These are phyloP conservation scores for Drosophila pachea DNA, from an alignment of 1,140 invertebrate genomes.

Conservation along the genomic window DNA sequence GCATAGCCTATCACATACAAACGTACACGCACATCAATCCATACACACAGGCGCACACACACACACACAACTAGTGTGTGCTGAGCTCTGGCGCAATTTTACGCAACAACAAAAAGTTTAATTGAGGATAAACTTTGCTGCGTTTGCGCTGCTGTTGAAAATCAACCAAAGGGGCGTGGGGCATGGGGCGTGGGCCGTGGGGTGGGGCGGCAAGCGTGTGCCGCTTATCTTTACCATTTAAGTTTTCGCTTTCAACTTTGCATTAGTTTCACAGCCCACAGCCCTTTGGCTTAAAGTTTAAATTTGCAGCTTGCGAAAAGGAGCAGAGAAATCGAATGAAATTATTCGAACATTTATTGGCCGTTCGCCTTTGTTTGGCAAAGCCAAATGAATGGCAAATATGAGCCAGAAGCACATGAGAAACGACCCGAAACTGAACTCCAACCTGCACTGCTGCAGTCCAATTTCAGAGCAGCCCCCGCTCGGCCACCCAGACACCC, in stretches of 20 bases:
- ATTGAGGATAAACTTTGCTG: conserved; percentile 75
- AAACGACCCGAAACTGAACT: conserved; percentile 41
- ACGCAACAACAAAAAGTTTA: conserved; percentile 75
- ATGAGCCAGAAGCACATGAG: conserved; percentile 49
- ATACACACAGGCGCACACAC: conserved; percentile 3
- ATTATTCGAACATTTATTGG: conserved; percentile 62
- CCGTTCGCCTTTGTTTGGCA: conserved; percentile 53
- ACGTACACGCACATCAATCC: conserved; percentile 9
- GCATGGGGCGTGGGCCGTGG: too few species aligned
- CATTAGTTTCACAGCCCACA: conserved; percentile 22
- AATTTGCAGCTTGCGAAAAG: conserved; percentile 14
- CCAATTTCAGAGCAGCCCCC: conserved; percentile 3
- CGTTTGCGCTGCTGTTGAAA: conserved; percentile 74
- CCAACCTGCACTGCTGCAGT: background rate
- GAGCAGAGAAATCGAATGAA: conserved; percentile 15
- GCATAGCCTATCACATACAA: conserved; percentile 61
- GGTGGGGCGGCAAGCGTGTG: conserved; percentile 13
- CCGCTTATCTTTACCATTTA: conserved; percentile 41
- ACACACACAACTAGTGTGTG: conserved; percentile 3
- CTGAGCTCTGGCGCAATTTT: conserved; percentile 64
- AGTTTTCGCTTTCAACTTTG: conserved; percentile 52
- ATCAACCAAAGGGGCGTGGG: conserved; percentile 34
- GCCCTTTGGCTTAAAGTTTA: conserved; percentile 33
- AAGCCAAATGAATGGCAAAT: conserved; percentile 63
- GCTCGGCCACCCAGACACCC: conserved; percentile 13